These are phyloP conservation scores for Micromesistius poutassou DNA, from an alignment of 2,797 vertebrate genomes.

Conservation along the genomic window DNA sequence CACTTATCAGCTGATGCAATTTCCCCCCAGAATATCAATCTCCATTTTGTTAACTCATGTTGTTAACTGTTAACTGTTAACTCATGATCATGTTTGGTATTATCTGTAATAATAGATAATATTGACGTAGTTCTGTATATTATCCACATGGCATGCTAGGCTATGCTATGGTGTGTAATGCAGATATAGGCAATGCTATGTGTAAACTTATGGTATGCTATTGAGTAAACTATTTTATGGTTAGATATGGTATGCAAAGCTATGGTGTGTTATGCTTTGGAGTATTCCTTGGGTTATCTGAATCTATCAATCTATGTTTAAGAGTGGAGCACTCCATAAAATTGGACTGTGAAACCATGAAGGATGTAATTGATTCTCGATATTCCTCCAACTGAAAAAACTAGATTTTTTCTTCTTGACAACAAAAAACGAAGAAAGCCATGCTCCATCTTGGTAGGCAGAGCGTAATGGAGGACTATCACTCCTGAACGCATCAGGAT, in stretches of 20 bases:
- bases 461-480: constrained; percentile 1
- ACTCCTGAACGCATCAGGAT: neutral
- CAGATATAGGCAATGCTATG: no score
- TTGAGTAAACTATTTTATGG: neutral
- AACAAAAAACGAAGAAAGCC: neutral
- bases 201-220: no score
- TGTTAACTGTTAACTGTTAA: no score
- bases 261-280: neutral
- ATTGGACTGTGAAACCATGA: neutral
- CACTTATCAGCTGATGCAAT: neutral
- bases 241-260: neutral
- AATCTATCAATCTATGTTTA: neutral
- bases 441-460: neutral
- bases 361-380: neutral
- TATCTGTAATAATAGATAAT: neutral
- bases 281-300: neutral
- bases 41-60: neutral
- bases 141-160: neutral
- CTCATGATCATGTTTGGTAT: neutral
- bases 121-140: neutral
- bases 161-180: neutral
- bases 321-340: neutral
- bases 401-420: neutral
- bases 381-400: neutral
- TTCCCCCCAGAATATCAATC: constrained; percentile 1